Evolutionary conservation across 2,113 vertebrate species (phyloP).

Genomic region (Datnioides undecimradiatus): DNA sequence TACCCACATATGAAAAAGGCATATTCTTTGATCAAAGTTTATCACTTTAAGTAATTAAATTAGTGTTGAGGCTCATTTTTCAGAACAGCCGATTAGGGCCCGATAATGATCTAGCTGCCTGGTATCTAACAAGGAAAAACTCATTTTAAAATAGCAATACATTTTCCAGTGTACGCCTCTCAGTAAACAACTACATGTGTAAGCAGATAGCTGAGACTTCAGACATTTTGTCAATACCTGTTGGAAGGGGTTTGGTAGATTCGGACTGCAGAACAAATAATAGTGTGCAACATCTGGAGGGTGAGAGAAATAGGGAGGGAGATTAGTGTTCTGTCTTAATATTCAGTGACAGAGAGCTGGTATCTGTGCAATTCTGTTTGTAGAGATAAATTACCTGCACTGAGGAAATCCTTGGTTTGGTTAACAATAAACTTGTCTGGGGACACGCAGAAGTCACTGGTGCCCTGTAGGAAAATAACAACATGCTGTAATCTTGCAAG

Average conservation of each 20-base stretch:
- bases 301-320: slow-evolving; percentile 37
- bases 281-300: slow-evolving; percentile 90
- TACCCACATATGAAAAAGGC: slow-evolving; percentile 59
- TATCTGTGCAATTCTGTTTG: slow-evolving; percentile 7
- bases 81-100: slow-evolving; percentile 36
- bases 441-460: slow-evolving; percentile 95
- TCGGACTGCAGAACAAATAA: slow-evolving; percentile 94
- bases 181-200: slow-evolving; percentile 1
- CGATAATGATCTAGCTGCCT: slow-evolving; percentile 43
- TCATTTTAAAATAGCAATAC: slow-evolving; percentile 13
- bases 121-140: slow-evolving; percentile 17
- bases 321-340: slow-evolving; percentile 18
- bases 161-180: slow-evolving; percentile 29
- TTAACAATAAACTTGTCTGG: slow-evolving; percentile 94
- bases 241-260: slow-evolving; percentile 92
- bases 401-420: slow-evolving; percentile 86
- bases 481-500: slow-evolving; percentile 22
- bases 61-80: slow-evolving; percentile 44
- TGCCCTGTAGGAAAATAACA: slow-evolving; percentile 84
- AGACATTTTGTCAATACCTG: slow-evolving; percentile 85
- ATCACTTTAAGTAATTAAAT: slow-evolving; percentile 70
- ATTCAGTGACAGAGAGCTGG: slow-evolving; percentile 17
- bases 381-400: slow-evolving; percentile 81
- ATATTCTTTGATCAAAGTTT: slow-evolving; percentile 71
- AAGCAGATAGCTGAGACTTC: slow-evolving; percentile 13